phyloP scores from a whole-genome alignment of 2,888 invertebrate species.

The Drosophila ochracea region DNA sequence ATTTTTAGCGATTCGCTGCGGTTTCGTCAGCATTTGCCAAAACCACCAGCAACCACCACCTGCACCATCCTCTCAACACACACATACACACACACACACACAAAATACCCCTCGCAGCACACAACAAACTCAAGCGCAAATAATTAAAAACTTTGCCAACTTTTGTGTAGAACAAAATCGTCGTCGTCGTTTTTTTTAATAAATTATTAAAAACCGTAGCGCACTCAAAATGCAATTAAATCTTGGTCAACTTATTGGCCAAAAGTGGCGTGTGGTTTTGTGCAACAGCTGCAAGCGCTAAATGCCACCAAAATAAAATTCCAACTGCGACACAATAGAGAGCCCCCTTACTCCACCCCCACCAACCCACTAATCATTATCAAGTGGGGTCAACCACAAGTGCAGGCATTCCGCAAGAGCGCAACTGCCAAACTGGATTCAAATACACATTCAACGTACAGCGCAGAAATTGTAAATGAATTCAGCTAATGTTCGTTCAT shows the following conservation, averaged over 20 bases:
- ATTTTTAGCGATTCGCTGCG: slow-evolving; percentile 72
- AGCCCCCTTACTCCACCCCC: not conserved
- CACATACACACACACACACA: slow-evolving; percentile 2
- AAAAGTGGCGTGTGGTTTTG: slow-evolving; percentile 26
- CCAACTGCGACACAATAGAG: slow-evolving; percentile 54
- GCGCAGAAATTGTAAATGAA: slow-evolving; percentile 54
- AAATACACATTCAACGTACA: slow-evolving; percentile 40
- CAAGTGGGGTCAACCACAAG: slow-evolving; percentile 37
- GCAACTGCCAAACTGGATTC: slow-evolving; percentile 26
- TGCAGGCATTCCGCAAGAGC: slow-evolving; percentile 42
- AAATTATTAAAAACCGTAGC: slow-evolving; percentile 73
- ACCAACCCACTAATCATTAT: slow-evolving; percentile 1
- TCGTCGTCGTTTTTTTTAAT: slow-evolving; percentile 45
- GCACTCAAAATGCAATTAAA: slow-evolving; percentile 81
- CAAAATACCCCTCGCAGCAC: slow-evolving; percentile 3
- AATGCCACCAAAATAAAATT: slow-evolving; percentile 77
- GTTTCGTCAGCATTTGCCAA: slow-evolving; percentile 52
- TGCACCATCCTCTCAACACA: not conserved
- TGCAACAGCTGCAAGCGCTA: slow-evolving; percentile 66
- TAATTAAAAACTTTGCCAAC: slow-evolving; percentile 73
- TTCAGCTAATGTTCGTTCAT: slow-evolving; percentile 63
- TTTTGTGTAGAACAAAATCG: slow-evolving; percentile 44
- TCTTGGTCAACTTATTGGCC: slow-evolving; percentile 77
- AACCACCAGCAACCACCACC: slow-evolving; percentile 32
- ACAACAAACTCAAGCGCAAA: slow-evolving; percentile 55